Percentiles rank a stretch among this genome's conserved stretches.
Evolutionary conservation across 2,113 vertebrate genomes (phyloP).

Genomic region (Eidolon helvum): DNA sequence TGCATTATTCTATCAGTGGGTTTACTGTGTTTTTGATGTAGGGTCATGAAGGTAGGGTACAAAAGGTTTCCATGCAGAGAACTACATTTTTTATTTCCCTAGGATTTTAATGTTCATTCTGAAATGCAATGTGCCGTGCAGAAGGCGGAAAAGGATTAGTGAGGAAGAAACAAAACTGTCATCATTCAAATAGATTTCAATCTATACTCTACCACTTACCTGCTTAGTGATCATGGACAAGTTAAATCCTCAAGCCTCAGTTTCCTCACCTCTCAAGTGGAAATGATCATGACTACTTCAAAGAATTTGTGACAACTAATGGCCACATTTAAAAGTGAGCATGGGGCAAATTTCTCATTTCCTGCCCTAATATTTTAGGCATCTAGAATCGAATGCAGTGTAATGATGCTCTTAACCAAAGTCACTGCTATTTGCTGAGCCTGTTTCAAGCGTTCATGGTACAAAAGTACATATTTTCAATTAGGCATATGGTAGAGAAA

Average conservation of each 20-base stretch:
- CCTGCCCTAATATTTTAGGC: not conserved
- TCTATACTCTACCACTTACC: not conserved
- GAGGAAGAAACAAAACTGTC: too few species aligned
- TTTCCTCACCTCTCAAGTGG: not conserved
- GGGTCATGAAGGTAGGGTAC: not conserved
- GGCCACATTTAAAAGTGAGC: not conserved
- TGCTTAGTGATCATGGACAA: not conserved
- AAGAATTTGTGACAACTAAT: not conserved
- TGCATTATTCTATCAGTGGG: too few species aligned
- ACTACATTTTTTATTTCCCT: not conserved
- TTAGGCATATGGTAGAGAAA: not conserved
- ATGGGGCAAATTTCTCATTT: accelerated
- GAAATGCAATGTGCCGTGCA: not conserved
- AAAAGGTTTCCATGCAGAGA: not conserved
- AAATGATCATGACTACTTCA: not conserved
- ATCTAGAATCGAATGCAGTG: not conserved
- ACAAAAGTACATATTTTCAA: not conserved
- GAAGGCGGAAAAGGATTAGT: not conserved
- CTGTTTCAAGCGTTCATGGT: not conserved
- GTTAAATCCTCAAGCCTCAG: not conserved
- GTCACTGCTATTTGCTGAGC: not conserved
- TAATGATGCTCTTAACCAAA: not conserved
- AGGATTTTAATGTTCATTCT: not conserved
- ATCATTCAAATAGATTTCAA: not conserved
- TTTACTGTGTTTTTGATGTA: not conserved